Conservation (phyloP, 2,888 invertebrate genomes). For the Cataglyphis rosenhaueri region DNA sequence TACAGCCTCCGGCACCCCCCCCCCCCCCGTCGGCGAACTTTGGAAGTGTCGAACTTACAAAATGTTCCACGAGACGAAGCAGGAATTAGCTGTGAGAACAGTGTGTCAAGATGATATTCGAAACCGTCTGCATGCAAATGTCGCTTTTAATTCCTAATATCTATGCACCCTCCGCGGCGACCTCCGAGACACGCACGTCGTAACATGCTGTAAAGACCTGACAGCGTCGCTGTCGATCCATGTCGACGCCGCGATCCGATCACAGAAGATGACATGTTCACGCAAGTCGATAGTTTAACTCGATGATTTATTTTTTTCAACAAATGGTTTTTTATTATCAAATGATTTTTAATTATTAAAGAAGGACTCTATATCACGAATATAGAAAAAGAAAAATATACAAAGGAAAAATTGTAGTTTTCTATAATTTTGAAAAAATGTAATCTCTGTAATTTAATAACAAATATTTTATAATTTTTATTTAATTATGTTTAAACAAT, state of each 20-base stretch:
- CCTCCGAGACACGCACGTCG: slow-evolving; percentile 35
- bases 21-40: slow-evolving; percentile 43
- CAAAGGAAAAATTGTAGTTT: not conserved
- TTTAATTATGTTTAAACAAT: not conserved
- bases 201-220: slow-evolving; percentile 33
- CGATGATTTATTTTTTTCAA: not conserved
- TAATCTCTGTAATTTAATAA: not conserved
- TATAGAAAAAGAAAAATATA: not conserved
- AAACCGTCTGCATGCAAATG: slow-evolving; percentile 54
- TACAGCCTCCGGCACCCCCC: slow-evolving; percentile 1
- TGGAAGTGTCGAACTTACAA: slow-evolving; percentile 53
- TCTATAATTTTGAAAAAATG: not conserved
- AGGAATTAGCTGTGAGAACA: slow-evolving; percentile 58
- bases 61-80: slow-evolving; percentile 46
- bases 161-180: slow-evolving; percentile 49
- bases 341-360: not conserved
- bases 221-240: slow-evolving; percentile 31
- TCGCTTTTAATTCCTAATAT: slow-evolving; percentile 56
- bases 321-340: not conserved
- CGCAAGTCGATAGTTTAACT: slow-evolving; percentile 16
- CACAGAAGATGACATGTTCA: slow-evolving; percentile 29
- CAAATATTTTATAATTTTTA: not conserved
- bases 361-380: not conserved
- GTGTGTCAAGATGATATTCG: slow-evolving; percentile 56
- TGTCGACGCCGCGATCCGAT: slow-evolving; percentile 25